Evolutionary conservation across 92 coral and sea anemone species (phyloP), one percentile per base, ranked within the genome.

Genomic region (Porites cylindrica): DNA sequence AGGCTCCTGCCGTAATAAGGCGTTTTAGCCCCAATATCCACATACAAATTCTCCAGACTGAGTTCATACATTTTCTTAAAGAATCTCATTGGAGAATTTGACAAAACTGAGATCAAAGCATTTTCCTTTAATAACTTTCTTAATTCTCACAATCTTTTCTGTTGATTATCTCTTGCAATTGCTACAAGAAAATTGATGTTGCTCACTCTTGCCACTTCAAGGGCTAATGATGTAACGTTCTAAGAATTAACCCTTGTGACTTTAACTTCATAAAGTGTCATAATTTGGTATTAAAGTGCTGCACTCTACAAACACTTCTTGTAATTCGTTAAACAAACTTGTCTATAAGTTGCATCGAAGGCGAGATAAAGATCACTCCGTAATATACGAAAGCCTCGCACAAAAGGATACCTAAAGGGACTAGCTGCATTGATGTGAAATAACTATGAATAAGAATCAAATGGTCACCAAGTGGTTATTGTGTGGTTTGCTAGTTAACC

Each of bases 281-380:
- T 21, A 24, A 56, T 54, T 59, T 59, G 78, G 77, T 7, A 70
- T 70, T 70, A 59, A 78, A 20, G 43, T 71, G 19, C 47, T 8
- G 77, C 69, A 82, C 68, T 70, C 77, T 47, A 70, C 71, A 82
- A 82, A 56, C 86, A 82, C 54, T 81, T 81, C 70, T 64, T 58
- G 78, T 72, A 82, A 82, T 47, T 82, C 77, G 86, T 70, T 68
- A 72, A 82, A 77, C n/a, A 82, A 82, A 82, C 86, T 70, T 29
- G 78, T 32, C 52, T 43, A n/a, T 60, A 18, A 56, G 63, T 20
- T 20, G 64, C 7, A 19, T 7, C 26, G 78, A 75, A 56, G 78
- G 13, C 43, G n/a, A 26, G 54, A 52, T 10, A 9, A 59, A 19
- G n/a, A 71, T 20, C 6, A 2, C 23, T 38, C 54, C 14, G 50